phyloP scores from a whole-genome alignment of 2,113 vertebrate species.

The Panthera uncia region DNA sequence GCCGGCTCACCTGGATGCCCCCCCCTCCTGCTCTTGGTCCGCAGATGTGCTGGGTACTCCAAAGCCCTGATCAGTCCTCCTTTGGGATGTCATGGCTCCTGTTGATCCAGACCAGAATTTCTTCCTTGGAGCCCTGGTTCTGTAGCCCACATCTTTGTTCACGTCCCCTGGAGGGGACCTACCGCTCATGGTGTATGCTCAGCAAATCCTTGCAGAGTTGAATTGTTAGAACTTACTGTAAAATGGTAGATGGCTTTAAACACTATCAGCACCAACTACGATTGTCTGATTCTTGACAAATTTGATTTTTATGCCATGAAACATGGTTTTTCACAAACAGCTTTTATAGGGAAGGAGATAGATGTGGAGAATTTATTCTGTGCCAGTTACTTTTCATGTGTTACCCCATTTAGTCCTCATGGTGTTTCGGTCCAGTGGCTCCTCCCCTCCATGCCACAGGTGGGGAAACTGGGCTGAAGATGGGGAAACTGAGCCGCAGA shows the following conservation, averaged over 20 bases:
- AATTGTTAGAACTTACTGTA: neutral
- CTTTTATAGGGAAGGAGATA: neutral
- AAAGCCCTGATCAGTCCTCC: neutral
- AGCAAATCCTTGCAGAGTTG: neutral
- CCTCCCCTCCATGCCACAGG: neutral
- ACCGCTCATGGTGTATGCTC: neutral
- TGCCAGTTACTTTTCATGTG: neutral
- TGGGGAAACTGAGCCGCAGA: neutral
- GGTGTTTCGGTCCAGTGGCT: neutral
- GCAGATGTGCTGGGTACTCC: rapidly evolving
- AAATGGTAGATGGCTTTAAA: neutral
- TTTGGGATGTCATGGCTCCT: neutral
- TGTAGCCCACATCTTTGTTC: neutral
- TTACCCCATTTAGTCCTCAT: neutral
- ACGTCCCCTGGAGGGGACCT: neutral
- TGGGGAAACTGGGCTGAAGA: too few relatives aligned
- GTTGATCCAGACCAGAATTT: neutral
- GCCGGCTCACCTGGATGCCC: too few relatives aligned
- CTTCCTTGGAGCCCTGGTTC: neutral
- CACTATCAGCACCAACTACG: neutral
- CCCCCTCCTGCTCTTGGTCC: neutral
- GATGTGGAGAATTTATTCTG: neutral
- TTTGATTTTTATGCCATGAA: neutral
- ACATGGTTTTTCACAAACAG: neutral
- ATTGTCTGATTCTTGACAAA: neutral